Conservation (phyloP, 37 sponge, comb jelly and placozoan species). For the Amphimedon queenslandica region DNA sequence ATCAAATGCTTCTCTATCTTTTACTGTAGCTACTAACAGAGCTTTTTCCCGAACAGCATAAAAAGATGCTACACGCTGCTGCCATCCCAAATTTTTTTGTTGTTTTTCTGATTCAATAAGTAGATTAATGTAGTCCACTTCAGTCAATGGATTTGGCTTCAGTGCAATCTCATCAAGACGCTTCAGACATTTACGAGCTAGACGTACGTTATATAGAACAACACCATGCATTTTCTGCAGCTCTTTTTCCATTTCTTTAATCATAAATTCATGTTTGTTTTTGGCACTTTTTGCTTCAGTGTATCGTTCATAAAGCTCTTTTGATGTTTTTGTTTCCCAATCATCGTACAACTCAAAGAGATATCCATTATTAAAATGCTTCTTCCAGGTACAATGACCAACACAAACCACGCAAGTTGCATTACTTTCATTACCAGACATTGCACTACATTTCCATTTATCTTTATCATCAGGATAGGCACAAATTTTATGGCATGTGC, state of each 20-base stretch:
- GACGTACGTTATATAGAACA: conserved; percentile 10
- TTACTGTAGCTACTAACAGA: neutral
- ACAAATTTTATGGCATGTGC: conserved; percentile 69
- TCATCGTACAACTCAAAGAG: conserved; percentile 45
- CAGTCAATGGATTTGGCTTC: conserved; percentile 55
- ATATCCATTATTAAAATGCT: conserved; percentile 55
- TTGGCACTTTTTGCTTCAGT: conserved; percentile 28
- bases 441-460: conserved; percentile 59
- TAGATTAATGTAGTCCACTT: conserved; percentile 73
- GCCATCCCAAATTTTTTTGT: neutral
- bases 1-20: neutral
- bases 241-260: conserved; percentile 17
- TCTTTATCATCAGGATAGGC: conserved; percentile 37
- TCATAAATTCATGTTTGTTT: conserved; percentile 15
- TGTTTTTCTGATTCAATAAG: conserved; percentile 64
- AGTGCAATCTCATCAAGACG: conserved; percentile 67
- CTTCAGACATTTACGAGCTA: conserved; percentile 18
- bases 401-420: conserved; percentile 51
- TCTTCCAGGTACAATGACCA: conserved; percentile 52
- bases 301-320: conserved; percentile 55
- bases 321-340: conserved; percentile 33
- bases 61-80: neutral
- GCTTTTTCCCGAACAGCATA: neutral
- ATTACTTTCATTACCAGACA: conserved; percentile 22
- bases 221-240: conserved; percentile 3